phyloP scores from a whole-genome alignment of 2,797 vertebrate species.

The Simalia tracyae region DNA sequence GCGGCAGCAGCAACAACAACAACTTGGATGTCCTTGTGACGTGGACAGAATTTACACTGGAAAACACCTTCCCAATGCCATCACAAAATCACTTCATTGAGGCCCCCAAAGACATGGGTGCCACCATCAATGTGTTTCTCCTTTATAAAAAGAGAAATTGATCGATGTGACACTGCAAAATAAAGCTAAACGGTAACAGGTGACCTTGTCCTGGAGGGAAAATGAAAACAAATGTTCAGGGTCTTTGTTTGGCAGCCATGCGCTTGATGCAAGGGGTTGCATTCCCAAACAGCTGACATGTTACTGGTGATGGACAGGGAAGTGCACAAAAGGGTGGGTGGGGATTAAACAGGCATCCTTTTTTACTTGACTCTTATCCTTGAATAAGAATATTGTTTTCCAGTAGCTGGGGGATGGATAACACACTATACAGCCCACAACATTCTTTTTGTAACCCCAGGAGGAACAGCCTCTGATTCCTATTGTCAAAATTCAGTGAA shows the following conservation, averaged over 20 bases:
- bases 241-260: neutral
- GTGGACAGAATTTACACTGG: neutral
- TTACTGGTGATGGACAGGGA: neutral
- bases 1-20: neutral
- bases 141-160: neutral
- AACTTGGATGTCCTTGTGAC: neutral
- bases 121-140: neutral
- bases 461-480: neutral
- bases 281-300: neutral
- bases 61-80: neutral
- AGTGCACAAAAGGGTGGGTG: neutral
- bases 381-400: neutral
- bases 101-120: neutral
- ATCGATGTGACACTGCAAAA: neutral
- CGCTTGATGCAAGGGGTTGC: neutral
- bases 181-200: neutral
- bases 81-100: neutral
- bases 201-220: neutral
- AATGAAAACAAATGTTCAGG: neutral
- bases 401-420: neutral
- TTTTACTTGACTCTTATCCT: neutral
- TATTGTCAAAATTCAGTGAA: neutral
- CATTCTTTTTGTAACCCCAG: neutral
- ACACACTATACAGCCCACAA: neutral
- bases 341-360: neutral